Conservation (phyloP, 2,113 vertebrate species). For the Ellobius talpinus region DNA sequence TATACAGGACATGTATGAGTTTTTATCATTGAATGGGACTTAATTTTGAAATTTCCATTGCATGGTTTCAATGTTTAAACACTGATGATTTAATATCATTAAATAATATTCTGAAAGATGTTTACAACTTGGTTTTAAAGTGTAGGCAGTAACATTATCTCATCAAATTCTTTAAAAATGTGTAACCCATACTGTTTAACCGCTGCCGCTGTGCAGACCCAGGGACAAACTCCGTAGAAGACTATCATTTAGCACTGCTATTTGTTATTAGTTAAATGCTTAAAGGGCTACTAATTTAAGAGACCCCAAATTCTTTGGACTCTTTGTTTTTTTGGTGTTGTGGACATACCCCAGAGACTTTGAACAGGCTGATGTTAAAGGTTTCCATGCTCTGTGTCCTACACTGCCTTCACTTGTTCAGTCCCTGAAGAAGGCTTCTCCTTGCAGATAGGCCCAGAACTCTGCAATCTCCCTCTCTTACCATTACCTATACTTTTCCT, state of each 20-base stretch:
- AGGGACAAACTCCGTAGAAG: background rate
- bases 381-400: background rate
- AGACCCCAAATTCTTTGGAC: background rate
- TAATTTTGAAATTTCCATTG: conserved; percentile 33
- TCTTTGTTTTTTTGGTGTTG: background rate
- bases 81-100: conserved; percentile 18
- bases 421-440: conserved; percentile 2
- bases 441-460: background rate
- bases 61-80: background rate
- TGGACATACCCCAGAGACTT: background rate
- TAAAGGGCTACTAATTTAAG: conserved; percentile 24
- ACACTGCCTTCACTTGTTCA: background rate
- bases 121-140: conserved; percentile 3
- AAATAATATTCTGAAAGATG: conserved; percentile 25
- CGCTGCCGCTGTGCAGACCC: background rate
- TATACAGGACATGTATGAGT: background rate
- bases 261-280: conserved; percentile 32
- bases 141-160: background rate
- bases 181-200: background rate
- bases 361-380: background rate
- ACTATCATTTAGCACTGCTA: background rate
- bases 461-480: background rate
- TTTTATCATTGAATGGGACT: conserved; percentile 5
- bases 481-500: background rate
- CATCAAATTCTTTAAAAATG: conserved; percentile 38